These are phyloP conservation scores for Mobula birostris DNA, from an alignment of 2,113 vertebrate genomes.

Conservation along the genomic window DNA sequence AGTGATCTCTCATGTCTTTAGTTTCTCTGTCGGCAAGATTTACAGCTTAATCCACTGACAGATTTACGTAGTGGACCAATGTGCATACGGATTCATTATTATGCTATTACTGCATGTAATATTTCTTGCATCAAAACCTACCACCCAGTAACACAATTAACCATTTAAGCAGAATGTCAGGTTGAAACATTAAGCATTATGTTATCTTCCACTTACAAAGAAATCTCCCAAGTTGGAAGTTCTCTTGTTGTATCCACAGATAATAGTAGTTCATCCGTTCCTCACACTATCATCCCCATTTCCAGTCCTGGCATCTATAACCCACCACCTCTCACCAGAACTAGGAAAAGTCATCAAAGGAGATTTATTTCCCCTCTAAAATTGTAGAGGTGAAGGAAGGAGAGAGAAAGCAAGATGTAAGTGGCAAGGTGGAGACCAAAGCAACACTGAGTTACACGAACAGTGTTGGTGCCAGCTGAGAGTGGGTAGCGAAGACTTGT, in stretches of 20 bases:
- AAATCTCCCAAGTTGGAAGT: not conserved
- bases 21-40: not conserved
- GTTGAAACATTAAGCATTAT: not conserved
- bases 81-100: not conserved
- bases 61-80: constrained; percentile 16
- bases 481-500: too few species aligned
- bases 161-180: not conserved
- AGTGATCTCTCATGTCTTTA: not conserved
- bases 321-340: too few species aligned
- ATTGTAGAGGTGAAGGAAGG: too few species aligned
- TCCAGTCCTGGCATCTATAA: too few species aligned
- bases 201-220: not conserved
- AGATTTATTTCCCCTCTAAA: too few species aligned
- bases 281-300: not conserved
- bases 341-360: too few species aligned
- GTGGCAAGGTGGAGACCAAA: too few species aligned
- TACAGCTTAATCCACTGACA: not conserved
- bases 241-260: not conserved
- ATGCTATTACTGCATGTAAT: not conserved
- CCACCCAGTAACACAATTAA: not conserved
- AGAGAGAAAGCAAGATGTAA: too few species aligned
- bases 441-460: too few species aligned
- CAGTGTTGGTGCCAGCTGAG: too few species aligned
- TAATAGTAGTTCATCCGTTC: not conserved
- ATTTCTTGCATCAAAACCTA: not conserved